Percentiles rank a stretch among this genome's conserved stretches.
These are phyloP conservation scores for Automeris io DNA, from an alignment of 2,888 invertebrate species.

Conservation along the genomic window DNA sequence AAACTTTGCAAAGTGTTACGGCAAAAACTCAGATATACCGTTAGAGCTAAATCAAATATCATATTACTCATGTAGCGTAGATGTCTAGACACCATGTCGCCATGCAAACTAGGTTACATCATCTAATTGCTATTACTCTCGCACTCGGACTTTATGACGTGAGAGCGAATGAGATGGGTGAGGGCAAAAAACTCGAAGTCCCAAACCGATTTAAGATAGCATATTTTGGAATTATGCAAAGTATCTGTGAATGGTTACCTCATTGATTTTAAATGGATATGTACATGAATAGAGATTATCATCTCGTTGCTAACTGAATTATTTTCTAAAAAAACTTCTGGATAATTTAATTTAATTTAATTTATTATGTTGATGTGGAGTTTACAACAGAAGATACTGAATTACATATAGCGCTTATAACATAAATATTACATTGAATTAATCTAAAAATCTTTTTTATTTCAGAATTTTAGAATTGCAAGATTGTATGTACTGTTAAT, in stretches of 20 bases:
- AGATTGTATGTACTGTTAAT: too few relatives aligned
- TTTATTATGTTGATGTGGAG: too few relatives aligned
- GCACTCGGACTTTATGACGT: background rate
- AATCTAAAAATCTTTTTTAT: too few relatives aligned
- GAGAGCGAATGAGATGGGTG: background rate
- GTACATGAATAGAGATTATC: background rate
- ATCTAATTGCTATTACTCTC: conserved; percentile 3
- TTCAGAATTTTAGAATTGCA: too few relatives aligned
- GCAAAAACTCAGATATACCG: background rate
- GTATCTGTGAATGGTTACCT: conserved; percentile 4
- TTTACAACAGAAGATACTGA: too few relatives aligned
- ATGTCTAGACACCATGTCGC: conserved; percentile 9
- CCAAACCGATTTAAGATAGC: conserved; percentile 6
- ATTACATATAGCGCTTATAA: too few relatives aligned
- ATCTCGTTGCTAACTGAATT: background rate
- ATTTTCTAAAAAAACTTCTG: too few relatives aligned
- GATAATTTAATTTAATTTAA: too few relatives aligned
- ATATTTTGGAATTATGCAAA: conserved; percentile 4
- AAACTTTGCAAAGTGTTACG: too few relatives aligned
- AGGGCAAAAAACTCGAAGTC: background rate
- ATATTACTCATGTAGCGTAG: background rate
- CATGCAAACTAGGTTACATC: conserved; percentile 7
- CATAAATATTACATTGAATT: too few relatives aligned
- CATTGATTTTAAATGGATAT: conserved; percentile 2
- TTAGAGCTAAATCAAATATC: background rate